Evolutionary conservation across 1,140 invertebrate species (phyloP), one percentile per base, ranked within the genome.

Genomic region (Mamestra configurata): DNA sequence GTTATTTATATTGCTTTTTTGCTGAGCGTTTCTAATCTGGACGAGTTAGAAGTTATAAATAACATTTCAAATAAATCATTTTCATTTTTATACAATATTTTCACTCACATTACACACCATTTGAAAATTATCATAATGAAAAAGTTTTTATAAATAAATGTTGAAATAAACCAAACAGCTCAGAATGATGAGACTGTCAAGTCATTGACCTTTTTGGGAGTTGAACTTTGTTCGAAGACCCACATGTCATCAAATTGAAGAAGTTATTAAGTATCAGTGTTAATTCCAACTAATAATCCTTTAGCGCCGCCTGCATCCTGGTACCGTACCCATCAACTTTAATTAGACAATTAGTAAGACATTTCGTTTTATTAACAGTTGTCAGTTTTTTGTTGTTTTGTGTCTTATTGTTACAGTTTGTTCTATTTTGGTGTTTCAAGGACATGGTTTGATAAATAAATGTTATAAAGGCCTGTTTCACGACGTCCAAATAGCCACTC

Each of bases 221-320:
- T 7, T 7, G 10, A 35, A n/a, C 31, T 4, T 7, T 37, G 15
- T 46, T 31, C 11, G 4, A 53, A 49, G 43, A 22, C 59, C 46
- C 72, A 49, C 57, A 61, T 76, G 24, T 18, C 20, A 68, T 66
- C 22, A 64, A 72, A 72, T 66, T 24, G 68, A 77, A 55, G 20
- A 40, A 22, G 53, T 40, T 51, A 77, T 64, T 64, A 57, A 55
- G 37, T 68, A 59, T 40, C 46, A 72, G 24, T 68, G 77, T 55
- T 40, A 81, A 81, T 80, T 66, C 15, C 37, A 46, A 35, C 66
- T 77, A 84, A 72, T 84, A 85, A 88, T 79, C 78, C 84, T 84
- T 89, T 87, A 73, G 83, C 82, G 79, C 64, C 86, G 85, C 88
- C 88, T 80, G 84, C 88, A 89, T 90, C 84, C 84, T 85, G 81